Conservation (phyloP, 1,140 invertebrate species). For the Drosophila gunungcola region DNA sequence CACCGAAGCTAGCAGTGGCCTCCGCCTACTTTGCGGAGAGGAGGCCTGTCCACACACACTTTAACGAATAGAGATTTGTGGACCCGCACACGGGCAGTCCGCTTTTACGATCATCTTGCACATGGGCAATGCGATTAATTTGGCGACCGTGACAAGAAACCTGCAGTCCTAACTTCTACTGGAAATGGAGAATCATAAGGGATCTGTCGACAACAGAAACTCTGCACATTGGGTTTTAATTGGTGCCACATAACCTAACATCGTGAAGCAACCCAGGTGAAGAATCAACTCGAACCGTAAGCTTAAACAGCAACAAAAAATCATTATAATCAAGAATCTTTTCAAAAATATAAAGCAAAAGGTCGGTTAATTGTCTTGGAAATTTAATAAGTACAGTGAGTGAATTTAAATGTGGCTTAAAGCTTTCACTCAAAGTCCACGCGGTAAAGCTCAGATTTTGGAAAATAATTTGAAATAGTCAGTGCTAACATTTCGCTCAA, state of each 20-base stretch:
- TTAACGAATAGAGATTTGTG: no score
- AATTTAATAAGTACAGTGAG: not conserved
- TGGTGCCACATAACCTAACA: not conserved
- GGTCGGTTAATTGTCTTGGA: not conserved
- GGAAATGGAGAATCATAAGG: not conserved
- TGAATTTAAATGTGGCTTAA: not conserved
- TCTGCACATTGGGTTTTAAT: not conserved
- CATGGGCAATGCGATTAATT: not conserved
- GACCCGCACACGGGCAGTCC: not conserved
- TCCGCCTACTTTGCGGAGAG: no score
- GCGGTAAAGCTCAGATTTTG: not conserved
- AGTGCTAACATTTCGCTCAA: not conserved
- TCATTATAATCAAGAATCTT: not conserved
- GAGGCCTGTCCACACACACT: not conserved
- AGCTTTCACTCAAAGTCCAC: conserved; percentile 2
- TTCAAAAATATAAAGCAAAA: not conserved
- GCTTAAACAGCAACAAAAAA: not conserved
- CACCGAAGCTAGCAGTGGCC: no score
- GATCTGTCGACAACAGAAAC: not conserved
- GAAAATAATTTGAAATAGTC: not conserved
- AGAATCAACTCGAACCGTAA: not conserved
- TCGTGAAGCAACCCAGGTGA: not conserved
- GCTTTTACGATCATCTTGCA: not conserved
- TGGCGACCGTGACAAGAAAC: no score
- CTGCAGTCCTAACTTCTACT: not conserved